These are phyloP conservation scores for Aphelinus atriplicis DNA, from an alignment of 1,140 invertebrate genomes.

Conservation along the genomic window DNA sequence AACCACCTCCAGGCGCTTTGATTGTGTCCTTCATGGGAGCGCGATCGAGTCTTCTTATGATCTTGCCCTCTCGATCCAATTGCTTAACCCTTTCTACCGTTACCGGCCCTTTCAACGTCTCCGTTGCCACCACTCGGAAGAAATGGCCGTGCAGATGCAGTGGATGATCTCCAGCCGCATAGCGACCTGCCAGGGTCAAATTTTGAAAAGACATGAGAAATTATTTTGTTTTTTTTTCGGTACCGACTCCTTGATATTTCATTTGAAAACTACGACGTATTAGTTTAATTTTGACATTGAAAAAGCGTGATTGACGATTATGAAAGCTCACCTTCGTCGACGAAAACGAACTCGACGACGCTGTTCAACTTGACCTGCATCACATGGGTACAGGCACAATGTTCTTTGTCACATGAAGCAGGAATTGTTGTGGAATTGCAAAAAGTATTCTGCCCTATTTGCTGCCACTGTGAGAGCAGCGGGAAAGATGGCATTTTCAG, in stretches of 20 bases:
- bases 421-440: conserved; percentile 70
- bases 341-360: conserved; percentile 21
- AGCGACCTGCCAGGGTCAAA: too few relatives aligned
- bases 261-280: too few relatives aligned
- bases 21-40: conserved; percentile 86
- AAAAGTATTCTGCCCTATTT: conserved; percentile 69
- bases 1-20: conserved; percentile 72
- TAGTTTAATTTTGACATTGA: too few relatives aligned
- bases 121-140: conserved; percentile 47
- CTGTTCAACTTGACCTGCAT: background rate
- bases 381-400: conserved; percentile 29
- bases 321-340: conserved; percentile 22
- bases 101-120: conserved; percentile 30
- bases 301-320: too few relatives aligned
- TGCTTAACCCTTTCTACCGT: conserved; percentile 69
- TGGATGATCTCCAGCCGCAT: conserved; percentile 41
- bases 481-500: conserved; percentile 80
- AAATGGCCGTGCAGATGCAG: conserved; percentile 55
- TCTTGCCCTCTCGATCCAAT: conserved; percentile 76
- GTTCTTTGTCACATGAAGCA: background rate
- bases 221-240: too few relatives aligned
- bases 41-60: conserved; percentile 77
- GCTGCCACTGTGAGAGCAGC: conserved; percentile 76
- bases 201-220: too few relatives aligned
- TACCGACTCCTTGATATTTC: too few relatives aligned